phyloP scores from a whole-genome alignment of 2,888 invertebrate genomes.

The Apamea epomidion region DNA sequence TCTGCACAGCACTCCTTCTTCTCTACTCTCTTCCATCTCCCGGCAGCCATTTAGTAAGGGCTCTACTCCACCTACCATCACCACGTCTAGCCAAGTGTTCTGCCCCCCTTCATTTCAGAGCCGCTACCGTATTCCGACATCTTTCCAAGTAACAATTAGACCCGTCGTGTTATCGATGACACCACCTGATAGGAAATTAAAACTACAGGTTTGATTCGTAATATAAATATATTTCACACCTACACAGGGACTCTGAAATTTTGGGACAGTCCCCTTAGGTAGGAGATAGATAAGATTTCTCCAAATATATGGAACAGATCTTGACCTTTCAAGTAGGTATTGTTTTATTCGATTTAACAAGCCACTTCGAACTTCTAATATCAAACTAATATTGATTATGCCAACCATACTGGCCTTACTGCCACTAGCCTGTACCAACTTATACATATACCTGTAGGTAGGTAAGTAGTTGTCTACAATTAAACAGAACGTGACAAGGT shows the following conservation, averaged over 20 bases:
- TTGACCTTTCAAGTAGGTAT: background rate
- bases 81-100: too few species aligned
- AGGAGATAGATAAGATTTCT: background rate
- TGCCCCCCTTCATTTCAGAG: too few species aligned
- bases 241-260: background rate
- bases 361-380: background rate
- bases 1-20: too few species aligned
- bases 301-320: background rate
- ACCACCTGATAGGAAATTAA: background rate
- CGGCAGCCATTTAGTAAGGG: too few species aligned
- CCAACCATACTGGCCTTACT: conserved; percentile 19
- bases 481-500: conserved; percentile 62
- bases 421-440: background rate
- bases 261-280: background rate
- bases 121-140: too few species aligned
- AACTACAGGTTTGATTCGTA: background rate
- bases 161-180: too few species aligned
- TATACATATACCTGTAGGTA: background rate
- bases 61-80: too few species aligned
- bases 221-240: background rate
- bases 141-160: too few species aligned
- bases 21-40: too few species aligned
- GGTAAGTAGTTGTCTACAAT: conserved; percentile 15
- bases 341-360: background rate
- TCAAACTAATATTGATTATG: conserved; percentile 1